Percentiles rank a stretch among this genome's conserved stretches.
These are phyloP conservation scores for Malaclemys terrapin DNA, from an alignment of 2,113 vertebrate genomes.

Conservation along the genomic window DNA sequence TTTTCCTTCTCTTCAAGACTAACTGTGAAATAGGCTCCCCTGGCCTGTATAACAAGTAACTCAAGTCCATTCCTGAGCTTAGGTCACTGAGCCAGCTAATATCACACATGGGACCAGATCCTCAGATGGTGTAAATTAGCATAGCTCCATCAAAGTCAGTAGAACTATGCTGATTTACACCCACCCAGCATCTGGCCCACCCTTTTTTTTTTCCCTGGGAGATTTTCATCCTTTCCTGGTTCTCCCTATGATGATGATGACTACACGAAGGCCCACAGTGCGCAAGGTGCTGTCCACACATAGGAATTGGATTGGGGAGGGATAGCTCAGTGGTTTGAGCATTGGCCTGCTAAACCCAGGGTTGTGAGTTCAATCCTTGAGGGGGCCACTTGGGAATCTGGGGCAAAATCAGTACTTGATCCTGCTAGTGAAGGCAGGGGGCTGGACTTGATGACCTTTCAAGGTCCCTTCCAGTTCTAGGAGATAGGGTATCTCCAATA, in stretches of 20 bases:
- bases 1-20: not conserved
- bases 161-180: not conserved
- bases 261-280: not conserved
- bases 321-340: no score
- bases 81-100: not conserved
- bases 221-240: not conserved
- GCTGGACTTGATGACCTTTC: no score
- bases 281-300: not conserved
- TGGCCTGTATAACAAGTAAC: not conserved
- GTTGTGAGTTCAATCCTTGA: no score
- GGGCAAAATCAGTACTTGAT: no score
- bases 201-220: not conserved
- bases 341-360: no score
- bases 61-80: not conserved
- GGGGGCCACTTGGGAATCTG: no score
- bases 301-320: no score
- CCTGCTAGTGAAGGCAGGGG: no score
- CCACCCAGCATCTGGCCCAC: not conserved
- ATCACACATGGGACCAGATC: accelerated
- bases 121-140: not conserved
- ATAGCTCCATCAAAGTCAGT: not conserved
- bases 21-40: not conserved
- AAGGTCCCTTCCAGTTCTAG: no score
- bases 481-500: no score
- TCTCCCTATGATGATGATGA: not conserved